phyloP scores from a whole-genome alignment of 2,888 invertebrate genomes.

The Cheilosia soror region DNA sequence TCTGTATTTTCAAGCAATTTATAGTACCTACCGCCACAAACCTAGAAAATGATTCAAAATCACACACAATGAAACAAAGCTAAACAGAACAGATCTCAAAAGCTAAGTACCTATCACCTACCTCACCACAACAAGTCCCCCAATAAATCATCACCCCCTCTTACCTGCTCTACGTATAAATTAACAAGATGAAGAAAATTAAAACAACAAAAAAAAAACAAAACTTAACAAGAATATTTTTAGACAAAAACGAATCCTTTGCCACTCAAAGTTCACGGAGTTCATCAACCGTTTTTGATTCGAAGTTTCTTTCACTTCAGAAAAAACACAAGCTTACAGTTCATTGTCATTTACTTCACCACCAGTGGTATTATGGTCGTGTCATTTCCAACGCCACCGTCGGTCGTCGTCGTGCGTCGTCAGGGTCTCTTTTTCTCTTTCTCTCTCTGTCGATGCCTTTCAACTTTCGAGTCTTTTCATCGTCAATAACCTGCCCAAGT shows the following conservation, averaged over 20 bases:
- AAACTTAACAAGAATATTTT: conserved; percentile 38
- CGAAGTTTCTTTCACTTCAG: conserved; percentile 27
- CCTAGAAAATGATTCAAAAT: neutral
- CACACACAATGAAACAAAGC: neutral
- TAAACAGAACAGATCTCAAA: neutral
- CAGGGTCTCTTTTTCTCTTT: conserved; percentile 13
- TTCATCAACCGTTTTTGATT: conserved; percentile 66
- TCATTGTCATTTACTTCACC: conserved; percentile 54
- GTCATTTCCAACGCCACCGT: conserved; percentile 26
- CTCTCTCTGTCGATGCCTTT: neutral
- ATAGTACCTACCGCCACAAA: too few species aligned
- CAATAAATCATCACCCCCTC: neutral
- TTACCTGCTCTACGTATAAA: conserved; percentile 4
- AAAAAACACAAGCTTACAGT: conserved; percentile 21
- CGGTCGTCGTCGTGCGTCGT: too few species aligned
- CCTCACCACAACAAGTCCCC: too few species aligned
- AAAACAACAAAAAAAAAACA: conserved; percentile 4
- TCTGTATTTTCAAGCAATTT: too few species aligned
- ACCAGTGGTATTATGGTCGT: conserved; percentile 12
- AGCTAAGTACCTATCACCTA: neutral
- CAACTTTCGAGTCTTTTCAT: conserved; percentile 1
- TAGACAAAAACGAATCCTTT: conserved; percentile 51
- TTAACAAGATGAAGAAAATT: neutral
- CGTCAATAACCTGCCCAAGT: conserved; percentile 66
- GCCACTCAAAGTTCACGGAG: conserved; percentile 36